Evolutionary conservation across 2,797 vertebrate genomes (phyloP).

Genomic region (Gymnoscopelus braueri): DNA sequence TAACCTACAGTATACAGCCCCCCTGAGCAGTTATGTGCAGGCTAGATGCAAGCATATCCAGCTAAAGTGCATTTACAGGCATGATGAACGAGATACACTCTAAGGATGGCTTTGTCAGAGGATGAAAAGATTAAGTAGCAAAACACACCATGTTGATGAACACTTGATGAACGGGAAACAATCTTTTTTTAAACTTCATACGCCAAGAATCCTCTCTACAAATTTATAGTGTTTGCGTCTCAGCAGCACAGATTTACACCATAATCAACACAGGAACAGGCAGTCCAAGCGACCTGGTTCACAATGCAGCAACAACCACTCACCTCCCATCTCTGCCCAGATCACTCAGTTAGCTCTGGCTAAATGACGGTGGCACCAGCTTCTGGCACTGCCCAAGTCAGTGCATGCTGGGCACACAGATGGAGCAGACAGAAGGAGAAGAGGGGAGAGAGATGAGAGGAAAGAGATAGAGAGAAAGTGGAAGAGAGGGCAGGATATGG

Average conservation of each 20-base stretch:
- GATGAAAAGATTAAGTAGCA: no score
- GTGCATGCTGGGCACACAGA: slow-evolving; percentile 79
- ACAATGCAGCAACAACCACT: slow-evolving; percentile 43
- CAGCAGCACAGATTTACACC: slow-evolving; percentile 71
- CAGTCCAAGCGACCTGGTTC: slow-evolving; percentile 62
- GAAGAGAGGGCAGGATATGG: slow-evolving; percentile 13
- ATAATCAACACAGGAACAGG: slow-evolving; percentile 66
- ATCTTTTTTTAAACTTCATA: no score
- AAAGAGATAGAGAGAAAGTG: slow-evolving; percentile 12
- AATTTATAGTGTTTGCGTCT: slow-evolving; percentile 74
- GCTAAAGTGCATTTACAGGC: not conserved
- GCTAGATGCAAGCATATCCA: not conserved
- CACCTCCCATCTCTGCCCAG: slow-evolving; percentile 63
- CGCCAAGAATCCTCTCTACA: slow-evolving; percentile 20
- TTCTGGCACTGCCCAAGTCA: slow-evolving; percentile 59
- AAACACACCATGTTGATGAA: no score
- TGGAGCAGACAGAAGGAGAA: slow-evolving; percentile 79
- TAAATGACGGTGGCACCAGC: slow-evolving; percentile 67
- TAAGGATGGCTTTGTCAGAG: slow-evolving; percentile 18
- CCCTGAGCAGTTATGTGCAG: slow-evolving; percentile 18
- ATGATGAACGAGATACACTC: slow-evolving; percentile 32
- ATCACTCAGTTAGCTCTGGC: slow-evolving; percentile 72
- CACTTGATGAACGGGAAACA: no score
- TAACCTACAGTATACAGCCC: slow-evolving; percentile 3
- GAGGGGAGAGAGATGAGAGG: not conserved